Base-by-base conservation (phyloP, 2,797 vertebrate genomes). In the Mionectes olivaceus region DNA sequence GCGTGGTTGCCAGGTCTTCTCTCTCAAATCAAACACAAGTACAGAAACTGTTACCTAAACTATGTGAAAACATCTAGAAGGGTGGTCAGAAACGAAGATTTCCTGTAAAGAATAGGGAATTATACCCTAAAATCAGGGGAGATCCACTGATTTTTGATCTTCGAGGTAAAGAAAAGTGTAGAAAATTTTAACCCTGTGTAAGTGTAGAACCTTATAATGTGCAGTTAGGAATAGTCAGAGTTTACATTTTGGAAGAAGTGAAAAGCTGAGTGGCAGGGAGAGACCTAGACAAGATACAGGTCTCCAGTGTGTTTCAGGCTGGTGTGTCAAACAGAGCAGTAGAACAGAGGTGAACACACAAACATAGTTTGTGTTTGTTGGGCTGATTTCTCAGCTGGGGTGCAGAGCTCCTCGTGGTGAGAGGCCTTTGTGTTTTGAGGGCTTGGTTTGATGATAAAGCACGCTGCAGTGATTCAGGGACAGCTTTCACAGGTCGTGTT, bases 11-110 rank as follows among this genome's bases (percentile, higher is more conserved):
- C 59, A 60, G 10, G 70, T 78, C 70, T 75, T 70, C 11, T 52
- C 19, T 89, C 74, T 95, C 47, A 94, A 87, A 94, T 89, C 55
- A 70, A 91, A 78, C 78, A 56, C 59, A 89, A 83, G 64, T 69
- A 65, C 75, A 83, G 89, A 83, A 89, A 37, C 59, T 83, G 35
- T 37, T 75, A 75, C 14, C 65, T 89, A 44, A 96, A 59, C 71
- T 94, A 69, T 71, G 78, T 84, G 75, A 77, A 86, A 93, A 88
- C 22, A 52, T 57, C 49, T 50, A 10, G 49, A 39, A 67, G 46
- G 10, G 55, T 89, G 49, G 24, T 70, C 41, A 83, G 74, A 90
- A 86, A 43, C 28, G 8, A 53, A 71, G 37, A 44, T 70, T 11
- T 55, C 43, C 23, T 55, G 4, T 55, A 35, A 88, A 49, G 24